phyloP scores from a whole-genome alignment of 2,113 vertebrate species.

The Gasterosteus aculeatus region DNA sequence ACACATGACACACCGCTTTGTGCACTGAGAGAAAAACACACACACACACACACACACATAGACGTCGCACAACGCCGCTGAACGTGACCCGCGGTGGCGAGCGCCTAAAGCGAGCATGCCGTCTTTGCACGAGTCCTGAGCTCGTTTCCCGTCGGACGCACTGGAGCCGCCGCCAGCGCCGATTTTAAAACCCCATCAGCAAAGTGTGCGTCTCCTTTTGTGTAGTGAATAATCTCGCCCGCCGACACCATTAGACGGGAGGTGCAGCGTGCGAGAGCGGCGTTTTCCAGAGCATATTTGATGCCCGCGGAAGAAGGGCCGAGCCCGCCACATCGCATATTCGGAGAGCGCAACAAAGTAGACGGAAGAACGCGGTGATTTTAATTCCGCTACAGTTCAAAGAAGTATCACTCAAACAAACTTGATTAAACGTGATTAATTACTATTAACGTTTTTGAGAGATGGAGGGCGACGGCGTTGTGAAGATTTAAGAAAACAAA shows the following conservation, averaged over 20 bases:
- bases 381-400: constrained; percentile 31
- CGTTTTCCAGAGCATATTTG: constrained; percentile 19
- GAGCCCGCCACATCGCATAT: constrained; percentile 14
- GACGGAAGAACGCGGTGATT: constrained; percentile 13
- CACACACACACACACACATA: not conserved
- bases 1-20: not conserved
- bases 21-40: not conserved
- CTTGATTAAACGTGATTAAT: constrained; percentile 8
- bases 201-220: not conserved
- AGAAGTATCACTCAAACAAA: constrained; percentile 1
- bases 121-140: not conserved
- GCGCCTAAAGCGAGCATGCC: not conserved
- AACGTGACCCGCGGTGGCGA: not conserved
- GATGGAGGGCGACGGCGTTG: not conserved
- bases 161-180: not conserved
- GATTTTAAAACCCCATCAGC: constrained; percentile 3
- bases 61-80: not conserved
- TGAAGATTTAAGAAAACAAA: not conserved
- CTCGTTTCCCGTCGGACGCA: not conserved
- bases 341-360: constrained; percentile 14
- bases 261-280: constrained; percentile 15
- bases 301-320: constrained; percentile 9
- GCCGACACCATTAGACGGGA: constrained; percentile 1
- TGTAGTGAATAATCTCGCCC: constrained; percentile 13
- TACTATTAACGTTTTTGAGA: not conserved